Evolutionary conservation across 2,888 invertebrate species (phyloP).

Genomic region (Erebia ligea): DNA sequence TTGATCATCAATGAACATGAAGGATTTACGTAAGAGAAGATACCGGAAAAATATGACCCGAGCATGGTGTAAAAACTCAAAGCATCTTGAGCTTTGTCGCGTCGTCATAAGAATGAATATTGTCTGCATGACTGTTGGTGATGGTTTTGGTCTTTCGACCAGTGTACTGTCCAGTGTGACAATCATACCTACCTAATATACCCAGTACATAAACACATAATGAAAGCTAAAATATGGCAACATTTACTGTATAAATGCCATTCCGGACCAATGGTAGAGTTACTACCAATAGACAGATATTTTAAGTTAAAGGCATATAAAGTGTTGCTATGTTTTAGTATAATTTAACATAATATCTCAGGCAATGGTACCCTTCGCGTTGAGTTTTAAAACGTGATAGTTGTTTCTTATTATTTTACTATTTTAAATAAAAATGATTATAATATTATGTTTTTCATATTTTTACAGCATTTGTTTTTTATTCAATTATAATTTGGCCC

Average conservation of each 20-base stretch:
- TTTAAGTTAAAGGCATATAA: too few species aligned
- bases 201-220: slow-evolving; percentile 16
- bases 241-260: background rate
- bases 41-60: background rate
- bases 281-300: too few species aligned
- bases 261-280: too few species aligned
- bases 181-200: slow-evolving; percentile 36
- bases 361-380: slow-evolving; percentile 42
- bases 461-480: too few species aligned
- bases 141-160: slow-evolving; percentile 37
- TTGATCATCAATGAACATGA: background rate
- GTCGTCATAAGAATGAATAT: slow-evolving; percentile 41
- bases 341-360: slow-evolving; percentile 34
- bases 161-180: slow-evolving; percentile 40
- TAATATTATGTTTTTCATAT: too few species aligned
- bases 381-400: background rate
- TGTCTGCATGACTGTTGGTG: slow-evolving; percentile 50
- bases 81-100: slow-evolving; percentile 45
- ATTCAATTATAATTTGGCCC: too few species aligned
- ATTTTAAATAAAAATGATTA: too few species aligned
- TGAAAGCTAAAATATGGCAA: slow-evolving; percentile 38
- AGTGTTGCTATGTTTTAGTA: slow-evolving; percentile 41
- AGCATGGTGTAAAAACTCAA: slow-evolving; percentile 24
- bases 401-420: too few species aligned
- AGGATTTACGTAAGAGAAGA: background rate